Base-by-base conservation (phyloP, 1,140 invertebrate genomes). In the Goniozus legneri region DNA sequence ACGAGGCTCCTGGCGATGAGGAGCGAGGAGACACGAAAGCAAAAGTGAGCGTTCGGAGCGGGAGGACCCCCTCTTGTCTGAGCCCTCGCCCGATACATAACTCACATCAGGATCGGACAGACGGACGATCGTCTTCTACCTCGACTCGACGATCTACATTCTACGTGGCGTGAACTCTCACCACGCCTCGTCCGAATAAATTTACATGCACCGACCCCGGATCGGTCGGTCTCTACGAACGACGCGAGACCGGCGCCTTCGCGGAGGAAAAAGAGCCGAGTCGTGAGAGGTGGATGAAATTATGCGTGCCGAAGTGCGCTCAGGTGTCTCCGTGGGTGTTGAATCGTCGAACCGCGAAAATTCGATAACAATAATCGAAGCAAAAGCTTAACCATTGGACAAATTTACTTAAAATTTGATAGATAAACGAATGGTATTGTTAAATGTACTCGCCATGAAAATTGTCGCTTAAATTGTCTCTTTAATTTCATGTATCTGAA, bases 181-280 rank as follows among this genome's bases (percentile, higher is more conserved):
- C 55, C 65, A 60, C 65, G 58, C 63, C 63, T 64, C 54, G 40
- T 44, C 47, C 49, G 65, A 67, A 67, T 67, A 67, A 65, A 67
- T 67, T 65, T 67, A 64, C 65, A 67, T 65, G 54, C 43, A 33
- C 54, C 50, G 27, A 24, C 49, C 24, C 24, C 24, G 10, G 24
- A 4, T 27, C 24, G 24, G 4, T 27, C 24, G n/a, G n/a, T n/a
- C n/a, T 53, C 49, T 52, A 56, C 58, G 57, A 61, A 55, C 38
- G 38, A 19, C 34, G 42, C 49, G 43, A 53, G 32, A 53, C 44
- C 49, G 44, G 44, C 36, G 51, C 44, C 20, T 12, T 24, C 30
- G 16, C 19, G 39, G 18, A 8, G 43, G 22, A 38, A 14, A 13
- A 21, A 48, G 38, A 31, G 2, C 8, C 18, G 31, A 13, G n/a